Percentiles rank a stretch among this genome's conserved stretches.
Conservation (phyloP, 2,113 vertebrate genomes). For the Mustelus asterias region DNA sequence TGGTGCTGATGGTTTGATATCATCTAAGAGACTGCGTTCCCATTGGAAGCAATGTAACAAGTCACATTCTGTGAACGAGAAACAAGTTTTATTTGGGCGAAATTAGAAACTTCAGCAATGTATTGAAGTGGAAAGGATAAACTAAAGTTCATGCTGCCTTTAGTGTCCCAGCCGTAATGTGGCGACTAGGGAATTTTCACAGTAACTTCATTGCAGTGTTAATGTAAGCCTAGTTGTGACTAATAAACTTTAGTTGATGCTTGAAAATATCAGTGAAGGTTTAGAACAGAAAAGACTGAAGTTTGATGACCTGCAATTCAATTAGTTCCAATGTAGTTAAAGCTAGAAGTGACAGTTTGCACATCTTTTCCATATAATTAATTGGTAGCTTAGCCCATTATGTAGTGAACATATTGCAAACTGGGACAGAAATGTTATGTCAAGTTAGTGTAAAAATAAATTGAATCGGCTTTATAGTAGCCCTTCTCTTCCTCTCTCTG, state of each 20-base stretch:
- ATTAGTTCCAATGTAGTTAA: background rate
- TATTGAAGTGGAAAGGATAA: background rate
- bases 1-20: background rate
- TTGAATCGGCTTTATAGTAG: background rate
- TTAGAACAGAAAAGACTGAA: background rate
- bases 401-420: background rate
- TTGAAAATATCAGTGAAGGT: background rate
- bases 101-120: background rate
- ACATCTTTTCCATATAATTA: background rate
- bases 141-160: background rate
- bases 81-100: background rate
- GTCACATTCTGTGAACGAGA: background rate
- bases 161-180: too few species aligned
- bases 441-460: background rate
- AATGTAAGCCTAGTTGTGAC: too few species aligned
- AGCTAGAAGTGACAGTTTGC: constrained; percentile 1
- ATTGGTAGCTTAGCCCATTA: background rate
- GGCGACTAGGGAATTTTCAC: too few species aligned
- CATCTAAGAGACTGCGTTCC: background rate
- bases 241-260: background rate
- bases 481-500: background rate
- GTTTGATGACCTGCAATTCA: background rate
- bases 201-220: too few species aligned
- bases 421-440: background rate
- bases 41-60: background rate